These are phyloP conservation scores for Mnemiopsis leidyi DNA, from an alignment of 37 sponge, comb jelly and placozoan species.

Conservation along the genomic window DNA sequence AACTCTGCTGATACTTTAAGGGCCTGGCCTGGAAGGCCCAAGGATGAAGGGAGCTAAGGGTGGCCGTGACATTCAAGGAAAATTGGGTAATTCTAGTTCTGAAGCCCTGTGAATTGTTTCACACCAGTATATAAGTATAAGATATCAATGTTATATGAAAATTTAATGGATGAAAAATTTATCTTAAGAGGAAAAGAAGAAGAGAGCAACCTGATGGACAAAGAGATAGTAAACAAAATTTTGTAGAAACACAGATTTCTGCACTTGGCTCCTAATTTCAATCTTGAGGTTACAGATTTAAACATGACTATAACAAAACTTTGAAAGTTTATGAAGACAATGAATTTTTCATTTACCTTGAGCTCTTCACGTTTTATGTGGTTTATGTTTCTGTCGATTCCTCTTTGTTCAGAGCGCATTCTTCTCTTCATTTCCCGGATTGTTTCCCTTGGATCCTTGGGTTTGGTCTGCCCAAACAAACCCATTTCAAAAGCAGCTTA, in stretches of 20 bases:
- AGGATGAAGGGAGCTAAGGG: no score
- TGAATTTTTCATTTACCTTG: not conserved
- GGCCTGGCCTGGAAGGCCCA: no score
- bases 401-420: constrained; percentile 88
- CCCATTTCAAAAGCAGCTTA: not conserved
- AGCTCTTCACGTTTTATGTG: constrained; percentile 67
- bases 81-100: no score
- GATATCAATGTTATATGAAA: no score
- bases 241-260: not conserved
- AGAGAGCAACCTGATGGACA: not conserved
- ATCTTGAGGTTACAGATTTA: not conserved
- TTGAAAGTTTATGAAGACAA: no score
- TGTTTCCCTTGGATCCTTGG: constrained; percentile 57
- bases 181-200: not conserved
- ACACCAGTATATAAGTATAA: no score
- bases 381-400: constrained; percentile 90
- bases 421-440: constrained; percentile 87
- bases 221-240: no score
- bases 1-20: no score
- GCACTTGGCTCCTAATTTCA: not conserved
- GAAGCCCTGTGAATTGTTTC: no score
- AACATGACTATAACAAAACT: not conserved
- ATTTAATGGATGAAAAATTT: not conserved
- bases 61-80: no score
- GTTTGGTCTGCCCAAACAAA: constrained; percentile 54